Conservation (phyloP, 2,888 invertebrate genomes). For the Eumacrocentrus americanus region DNA sequence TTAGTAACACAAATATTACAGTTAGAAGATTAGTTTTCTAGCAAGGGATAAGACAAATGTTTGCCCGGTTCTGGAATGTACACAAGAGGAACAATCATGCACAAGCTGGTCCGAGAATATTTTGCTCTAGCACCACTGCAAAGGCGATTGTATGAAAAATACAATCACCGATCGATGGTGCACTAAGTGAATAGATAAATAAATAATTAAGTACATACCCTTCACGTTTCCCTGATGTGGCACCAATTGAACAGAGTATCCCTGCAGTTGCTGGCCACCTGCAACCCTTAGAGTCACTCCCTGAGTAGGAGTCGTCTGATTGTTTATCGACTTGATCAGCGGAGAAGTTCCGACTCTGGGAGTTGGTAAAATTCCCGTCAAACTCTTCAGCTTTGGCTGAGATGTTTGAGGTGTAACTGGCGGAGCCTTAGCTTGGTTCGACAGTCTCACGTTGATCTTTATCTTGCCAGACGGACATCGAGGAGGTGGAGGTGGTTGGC, state of each 20-base stretch:
- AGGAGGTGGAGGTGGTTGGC: conserved; percentile 67
- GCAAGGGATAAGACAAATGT: conserved; percentile 28
- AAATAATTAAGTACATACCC: conserved; percentile 53
- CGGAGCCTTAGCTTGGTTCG: conserved; percentile 54
- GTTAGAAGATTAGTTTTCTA: background rate
- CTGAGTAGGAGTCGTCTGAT: conserved; percentile 51
- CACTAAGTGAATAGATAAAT: conserved; percentile 7
- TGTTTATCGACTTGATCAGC: conserved; percentile 53
- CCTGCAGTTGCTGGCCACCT: conserved; percentile 60
- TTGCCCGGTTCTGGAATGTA: conserved; percentile 43
- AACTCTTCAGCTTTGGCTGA: conserved; percentile 53
- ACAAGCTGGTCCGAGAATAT: conserved; percentile 54
- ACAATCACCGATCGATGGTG: conserved; percentile 41
- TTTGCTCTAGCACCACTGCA: conserved; percentile 55
- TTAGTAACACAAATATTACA: conserved; percentile 8
- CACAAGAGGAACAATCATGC: conserved; percentile 40
- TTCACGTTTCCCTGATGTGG: conserved; percentile 66
- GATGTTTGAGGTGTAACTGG: conserved; percentile 40
- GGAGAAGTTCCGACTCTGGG: conserved; percentile 60
- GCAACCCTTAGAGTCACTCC: conserved; percentile 59
- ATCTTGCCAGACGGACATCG: conserved; percentile 72
- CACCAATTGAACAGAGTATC: conserved; percentile 65
- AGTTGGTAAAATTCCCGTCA: conserved; percentile 53
- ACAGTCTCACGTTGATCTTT: conserved; percentile 66
- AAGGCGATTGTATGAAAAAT: conserved; percentile 38